Conservation (phyloP, 2,797 vertebrate species). For the Balearica regulorum region DNA sequence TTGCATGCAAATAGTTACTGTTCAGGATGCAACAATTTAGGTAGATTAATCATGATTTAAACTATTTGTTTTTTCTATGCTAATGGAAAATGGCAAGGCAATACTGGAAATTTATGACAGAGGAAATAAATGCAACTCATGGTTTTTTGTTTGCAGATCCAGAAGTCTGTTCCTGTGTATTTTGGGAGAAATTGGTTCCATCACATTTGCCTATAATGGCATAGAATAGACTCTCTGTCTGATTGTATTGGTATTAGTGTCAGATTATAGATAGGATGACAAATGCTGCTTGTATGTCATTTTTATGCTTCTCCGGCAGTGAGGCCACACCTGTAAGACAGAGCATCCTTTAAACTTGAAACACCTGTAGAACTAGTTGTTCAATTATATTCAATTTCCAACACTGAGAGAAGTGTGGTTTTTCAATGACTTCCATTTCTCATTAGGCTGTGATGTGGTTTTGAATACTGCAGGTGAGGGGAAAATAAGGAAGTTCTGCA, state of each 20-base stretch:
- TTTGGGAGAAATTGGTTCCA: neutral
- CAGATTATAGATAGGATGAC: constrained; percentile 17
- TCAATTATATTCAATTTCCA: constrained; percentile 28
- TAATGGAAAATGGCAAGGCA: neutral
- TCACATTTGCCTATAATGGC: neutral
- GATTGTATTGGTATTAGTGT: constrained; percentile 21
- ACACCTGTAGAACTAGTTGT: constrained; percentile 59
- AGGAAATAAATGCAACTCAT: neutral
- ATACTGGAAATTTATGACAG: neutral
- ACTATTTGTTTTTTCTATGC: neutral
- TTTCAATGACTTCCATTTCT: constrained; percentile 50
- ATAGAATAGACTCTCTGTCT: neutral
- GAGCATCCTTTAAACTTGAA: constrained; percentile 51
- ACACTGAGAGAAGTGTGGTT: constrained; percentile 31
- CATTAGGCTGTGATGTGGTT: constrained; percentile 18
- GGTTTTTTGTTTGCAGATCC: neutral
- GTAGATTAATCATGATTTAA: neutral
- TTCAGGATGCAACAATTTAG: neutral
- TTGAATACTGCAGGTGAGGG: constrained; percentile 28
- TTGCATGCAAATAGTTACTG: neutral
- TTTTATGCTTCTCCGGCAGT: neutral
- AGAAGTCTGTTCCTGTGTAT: neutral
- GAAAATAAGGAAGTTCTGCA: constrained; percentile 32
- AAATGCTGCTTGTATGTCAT: neutral
- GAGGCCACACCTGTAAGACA: constrained; percentile 24